A percentile compares a stretch with the other conserved stretches of the same genome.
Evolutionary conservation across 2,888 invertebrate species (phyloP).

Genomic region (Leptogaster cylindrica): DNA sequence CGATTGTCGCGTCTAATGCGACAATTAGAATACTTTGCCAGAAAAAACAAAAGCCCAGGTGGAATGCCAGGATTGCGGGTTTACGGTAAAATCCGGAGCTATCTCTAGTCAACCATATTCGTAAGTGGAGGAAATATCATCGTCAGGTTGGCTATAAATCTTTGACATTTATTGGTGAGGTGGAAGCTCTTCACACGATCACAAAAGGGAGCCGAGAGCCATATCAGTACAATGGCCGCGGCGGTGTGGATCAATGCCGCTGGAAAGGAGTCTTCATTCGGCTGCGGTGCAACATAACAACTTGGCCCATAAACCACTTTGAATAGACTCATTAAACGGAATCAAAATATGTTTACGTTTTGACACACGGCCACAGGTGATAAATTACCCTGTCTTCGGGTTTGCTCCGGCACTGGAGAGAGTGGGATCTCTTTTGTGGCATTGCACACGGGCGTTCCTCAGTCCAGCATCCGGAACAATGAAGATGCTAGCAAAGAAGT

Average conservation of each 20-base stretch:
- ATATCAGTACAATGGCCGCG: slow-evolving; percentile 26
- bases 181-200: slow-evolving; percentile 31
- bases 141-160: slow-evolving; percentile 24
- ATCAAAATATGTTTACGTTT: slow-evolving; percentile 44
- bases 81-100: slow-evolving; percentile 24
- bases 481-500: slow-evolving; percentile 28
- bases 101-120: not conserved
- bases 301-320: slow-evolving; percentile 42
- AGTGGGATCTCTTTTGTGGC: not conserved
- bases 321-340: slow-evolving; percentile 43
- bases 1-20: not conserved
- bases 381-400: slow-evolving; percentile 34
- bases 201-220: slow-evolving; percentile 27
- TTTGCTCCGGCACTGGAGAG: not conserved
- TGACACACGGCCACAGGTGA: slow-evolving; percentile 41
- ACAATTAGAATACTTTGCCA: slow-evolving; percentile 25
- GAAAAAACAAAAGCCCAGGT: slow-evolving; percentile 17
- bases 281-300: slow-evolving; percentile 21
- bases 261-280: slow-evolving; percentile 24
- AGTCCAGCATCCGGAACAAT: slow-evolving; percentile 16
- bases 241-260: slow-evolving; percentile 35
- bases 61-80: slow-evolving; percentile 18
- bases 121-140: slow-evolving; percentile 29
- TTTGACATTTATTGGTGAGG: slow-evolving; percentile 36
- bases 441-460: slow-evolving; percentile 19